These are phyloP conservation scores for Archocentrus centrarchus DNA, from an alignment of 2,113 vertebrate species.

Conservation along the genomic window DNA sequence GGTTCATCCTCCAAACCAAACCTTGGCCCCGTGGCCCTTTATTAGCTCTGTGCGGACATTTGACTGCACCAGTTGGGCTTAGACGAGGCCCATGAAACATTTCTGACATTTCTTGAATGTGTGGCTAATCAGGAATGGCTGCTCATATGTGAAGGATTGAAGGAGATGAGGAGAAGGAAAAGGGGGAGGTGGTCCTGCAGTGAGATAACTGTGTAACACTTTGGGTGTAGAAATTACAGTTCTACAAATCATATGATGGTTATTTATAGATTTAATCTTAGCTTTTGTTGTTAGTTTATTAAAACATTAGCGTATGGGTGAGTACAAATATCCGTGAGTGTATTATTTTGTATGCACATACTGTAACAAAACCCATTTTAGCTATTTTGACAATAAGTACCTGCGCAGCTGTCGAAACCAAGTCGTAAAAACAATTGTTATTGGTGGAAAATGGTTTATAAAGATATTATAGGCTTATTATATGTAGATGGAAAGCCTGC, in stretches of 20 bases:
- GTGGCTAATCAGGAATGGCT: slow-evolving; percentile 78
- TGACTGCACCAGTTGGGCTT: slow-evolving; percentile 41
- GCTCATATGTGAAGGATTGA: slow-evolving; percentile 57
- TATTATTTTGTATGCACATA: neutral
- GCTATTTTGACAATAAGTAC: neutral
- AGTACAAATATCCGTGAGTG: slow-evolving; percentile 10
- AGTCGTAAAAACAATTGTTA: slow-evolving; percentile 48
- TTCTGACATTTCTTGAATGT: slow-evolving; percentile 77
- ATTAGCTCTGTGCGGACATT: slow-evolving; percentile 33
- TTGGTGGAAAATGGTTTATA: slow-evolving; percentile 31
- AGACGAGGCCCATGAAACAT: slow-evolving; percentile 70
- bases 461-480: slow-evolving; percentile 28
- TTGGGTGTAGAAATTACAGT: neutral
- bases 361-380: neutral
- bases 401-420: slow-evolving; percentile 15
- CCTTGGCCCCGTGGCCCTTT: slow-evolving; percentile 26
- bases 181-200: slow-evolving; percentile 1
- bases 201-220: slow-evolving; percentile 28
- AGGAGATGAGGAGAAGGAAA: slow-evolving; percentile 1
- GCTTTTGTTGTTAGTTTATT: slow-evolving; percentile 16
- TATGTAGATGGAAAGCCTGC: slow-evolving; percentile 32
- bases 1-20: slow-evolving; percentile 21
- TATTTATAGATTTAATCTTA: slow-evolving; percentile 34
- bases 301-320: neutral
- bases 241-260: neutral